A percentile compares a stretch with the other conserved stretches of the same genome.
These are phyloP conservation scores for Pomacea canaliculata DNA, from an alignment of 2,888 invertebrate genomes.

Conservation along the genomic window DNA sequence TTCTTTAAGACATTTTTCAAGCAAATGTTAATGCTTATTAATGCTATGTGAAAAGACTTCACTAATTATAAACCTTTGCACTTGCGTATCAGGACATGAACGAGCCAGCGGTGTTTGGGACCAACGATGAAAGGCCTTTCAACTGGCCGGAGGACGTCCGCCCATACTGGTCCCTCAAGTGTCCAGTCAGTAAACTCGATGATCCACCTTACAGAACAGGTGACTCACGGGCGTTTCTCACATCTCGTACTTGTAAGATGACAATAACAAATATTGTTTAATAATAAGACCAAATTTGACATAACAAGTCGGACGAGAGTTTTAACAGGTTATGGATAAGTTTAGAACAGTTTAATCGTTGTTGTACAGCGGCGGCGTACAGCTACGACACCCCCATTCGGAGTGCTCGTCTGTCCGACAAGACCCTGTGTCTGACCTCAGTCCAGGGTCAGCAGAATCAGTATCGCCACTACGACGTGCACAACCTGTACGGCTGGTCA, in stretches of 20 bases:
- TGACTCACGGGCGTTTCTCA: slow-evolving; percentile 23
- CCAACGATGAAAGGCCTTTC: slow-evolving; percentile 60
- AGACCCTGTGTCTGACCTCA: slow-evolving; percentile 62
- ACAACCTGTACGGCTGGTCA: slow-evolving; percentile 69
- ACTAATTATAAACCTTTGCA: no score
- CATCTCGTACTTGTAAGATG: no score
- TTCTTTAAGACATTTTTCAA: no score
- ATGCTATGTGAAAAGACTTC: no score
- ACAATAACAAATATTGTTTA: no score
- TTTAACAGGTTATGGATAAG: no score
- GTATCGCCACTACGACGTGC: slow-evolving; percentile 61
- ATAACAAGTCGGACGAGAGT: no score
- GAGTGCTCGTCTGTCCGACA: slow-evolving; percentile 51
- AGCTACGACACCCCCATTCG: slow-evolving; percentile 24
- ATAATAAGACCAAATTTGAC: no score
- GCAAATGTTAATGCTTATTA: no score
- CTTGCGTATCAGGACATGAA: slow-evolving; percentile 67
- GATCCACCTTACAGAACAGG: slow-evolving; percentile 56
- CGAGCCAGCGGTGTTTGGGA: slow-evolving; percentile 69
- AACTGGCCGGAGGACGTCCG: slow-evolving; percentile 61
- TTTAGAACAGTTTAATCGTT: background rate
- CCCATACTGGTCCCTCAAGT: slow-evolving; percentile 64
- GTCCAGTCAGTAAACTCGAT: slow-evolving; percentile 41
- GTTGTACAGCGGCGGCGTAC: slow-evolving; percentile 48
- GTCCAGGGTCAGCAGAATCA: slow-evolving; percentile 65